Evolutionary conservation across 2,888 invertebrate species (phyloP), one percentile per base, ranked within the genome.

Genomic region (Meteorus colon): DNA sequence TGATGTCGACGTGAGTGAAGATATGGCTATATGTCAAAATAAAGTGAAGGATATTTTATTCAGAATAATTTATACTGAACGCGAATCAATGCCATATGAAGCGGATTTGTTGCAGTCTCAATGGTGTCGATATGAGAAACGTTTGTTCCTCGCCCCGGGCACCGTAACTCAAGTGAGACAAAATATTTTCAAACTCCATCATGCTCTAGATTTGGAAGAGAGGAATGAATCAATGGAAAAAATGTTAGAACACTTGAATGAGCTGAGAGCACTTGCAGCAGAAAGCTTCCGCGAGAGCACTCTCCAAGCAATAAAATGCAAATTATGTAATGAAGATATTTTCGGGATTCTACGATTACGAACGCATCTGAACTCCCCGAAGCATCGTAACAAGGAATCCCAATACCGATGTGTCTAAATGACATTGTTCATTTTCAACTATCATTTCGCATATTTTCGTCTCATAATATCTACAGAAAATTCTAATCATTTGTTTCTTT

Each of bases 301-400:
- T 68, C 80, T 67, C 76, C 79, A 77, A 34, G 86, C 89, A 71
- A 82, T 92, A 51, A 41, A 76, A 2, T 93, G 92, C 86, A 90
- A 90, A 82, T 84, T 93, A 34, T 93, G 92, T 84, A 82, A 86
- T 29, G 87, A 90, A 0, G 81, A 81, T 12, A 83, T 91, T 0
- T 86, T 88, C 87, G 87, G 91, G 5, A 81, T 90, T 48, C 90
- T 90, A 74, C 86, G 90, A 2, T 90, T 92, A 87, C 91, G 92
- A 74, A 89, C 90, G 37, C 92, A 92, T 81, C 89, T 92, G 16
- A 90, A 89, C 81, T 91, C 91, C 71, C 86, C 87, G 78, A 84
- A 87, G 29, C 92, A 92, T 84, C 87, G 84, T 66, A 89, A 90
- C 73, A 90, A 67, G 10, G 89, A 55, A 51, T 16, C 0, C 29